phyloP scores from a whole-genome alignment of 2,113 vertebrate species.

The Ptyas mucosa region DNA sequence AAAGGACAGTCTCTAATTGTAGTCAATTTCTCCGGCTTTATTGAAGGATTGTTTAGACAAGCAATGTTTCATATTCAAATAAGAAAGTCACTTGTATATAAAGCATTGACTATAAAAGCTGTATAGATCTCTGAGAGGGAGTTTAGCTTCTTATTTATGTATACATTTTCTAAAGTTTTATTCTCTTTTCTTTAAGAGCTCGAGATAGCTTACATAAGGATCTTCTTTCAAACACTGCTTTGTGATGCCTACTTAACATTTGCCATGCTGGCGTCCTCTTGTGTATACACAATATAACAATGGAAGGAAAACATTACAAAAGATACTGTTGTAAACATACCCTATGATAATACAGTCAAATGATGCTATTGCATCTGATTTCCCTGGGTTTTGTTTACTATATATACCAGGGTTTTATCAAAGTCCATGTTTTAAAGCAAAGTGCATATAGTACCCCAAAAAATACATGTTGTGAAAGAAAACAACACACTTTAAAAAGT shows the following conservation, averaged over 20 bases:
- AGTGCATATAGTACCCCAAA: not conserved
- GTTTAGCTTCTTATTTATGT: not conserved
- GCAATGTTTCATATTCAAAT: not conserved
- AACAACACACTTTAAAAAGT: not conserved
- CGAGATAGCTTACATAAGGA: not conserved
- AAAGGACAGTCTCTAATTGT: not conserved
- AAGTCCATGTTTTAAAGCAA: not conserved
- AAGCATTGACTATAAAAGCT: constrained; percentile 21
- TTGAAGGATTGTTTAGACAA: not conserved
- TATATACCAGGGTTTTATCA: not conserved
- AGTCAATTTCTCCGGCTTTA: not conserved
- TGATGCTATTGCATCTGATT: not conserved
- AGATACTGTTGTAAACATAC: not conserved
- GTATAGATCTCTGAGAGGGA: not conserved
- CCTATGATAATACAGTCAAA: not conserved
- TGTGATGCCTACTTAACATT: not conserved
- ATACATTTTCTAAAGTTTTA: not conserved
- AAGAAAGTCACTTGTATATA: not conserved
- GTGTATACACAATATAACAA: not conserved
- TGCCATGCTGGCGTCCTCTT: not conserved
- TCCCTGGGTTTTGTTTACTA: not conserved
- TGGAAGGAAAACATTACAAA: not conserved
- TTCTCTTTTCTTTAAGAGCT: not conserved
- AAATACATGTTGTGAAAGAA: not conserved
- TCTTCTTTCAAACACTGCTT: not conserved